Percentiles rank a stretch among this genome's conserved stretches.
Conservation (phyloP, 2,888 invertebrate genomes). For the Meiosimyza platycephala region DNA sequence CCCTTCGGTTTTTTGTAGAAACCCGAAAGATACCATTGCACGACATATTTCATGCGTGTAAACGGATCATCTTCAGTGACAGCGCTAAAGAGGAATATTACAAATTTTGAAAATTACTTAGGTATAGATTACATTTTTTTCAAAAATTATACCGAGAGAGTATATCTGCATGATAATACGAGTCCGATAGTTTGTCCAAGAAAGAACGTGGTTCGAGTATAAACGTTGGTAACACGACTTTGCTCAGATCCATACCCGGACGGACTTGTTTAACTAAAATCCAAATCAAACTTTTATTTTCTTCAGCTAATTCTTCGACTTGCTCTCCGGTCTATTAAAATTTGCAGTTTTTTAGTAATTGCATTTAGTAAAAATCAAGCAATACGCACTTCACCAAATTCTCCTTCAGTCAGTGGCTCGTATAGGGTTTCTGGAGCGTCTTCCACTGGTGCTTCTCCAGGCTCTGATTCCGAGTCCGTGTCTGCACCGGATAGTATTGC, state of each 20-base stretch:
- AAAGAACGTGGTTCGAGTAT: conserved; percentile 94
- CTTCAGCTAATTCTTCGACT: conserved; percentile 92
- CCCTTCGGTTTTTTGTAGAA: conserved; percentile 95
- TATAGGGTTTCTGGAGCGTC: conserved; percentile 73
- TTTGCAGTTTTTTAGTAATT: conserved; percentile 6
- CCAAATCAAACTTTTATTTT: conserved; percentile 96
- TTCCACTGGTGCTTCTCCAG: conserved; percentile 50
- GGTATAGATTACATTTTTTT: neutral
- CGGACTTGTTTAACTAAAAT: conserved; percentile 93
- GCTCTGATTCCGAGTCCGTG: conserved; percentile 72
- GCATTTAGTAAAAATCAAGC: conserved; percentile 22
- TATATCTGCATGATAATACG: conserved; percentile 93
- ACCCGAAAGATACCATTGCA: conserved; percentile 93
- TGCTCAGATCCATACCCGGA: conserved; percentile 92
- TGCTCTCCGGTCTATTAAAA: conserved; percentile 78
- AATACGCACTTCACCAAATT: conserved; percentile 70
- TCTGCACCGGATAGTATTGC: conserved; percentile 67
- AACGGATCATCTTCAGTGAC: conserved; percentile 88
- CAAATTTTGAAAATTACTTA: neutral
- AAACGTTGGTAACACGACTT: conserved; percentile 91
- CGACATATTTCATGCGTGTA: conserved; percentile 87
- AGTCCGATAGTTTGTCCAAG: conserved; percentile 91
- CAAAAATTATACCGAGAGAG: conserved; percentile 76
- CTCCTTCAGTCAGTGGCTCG: conserved; percentile 71
- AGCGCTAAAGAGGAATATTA: conserved; percentile 71